Conservation (phyloP, 2,113 vertebrate species). For the Phrynocephalus versicolor region DNA sequence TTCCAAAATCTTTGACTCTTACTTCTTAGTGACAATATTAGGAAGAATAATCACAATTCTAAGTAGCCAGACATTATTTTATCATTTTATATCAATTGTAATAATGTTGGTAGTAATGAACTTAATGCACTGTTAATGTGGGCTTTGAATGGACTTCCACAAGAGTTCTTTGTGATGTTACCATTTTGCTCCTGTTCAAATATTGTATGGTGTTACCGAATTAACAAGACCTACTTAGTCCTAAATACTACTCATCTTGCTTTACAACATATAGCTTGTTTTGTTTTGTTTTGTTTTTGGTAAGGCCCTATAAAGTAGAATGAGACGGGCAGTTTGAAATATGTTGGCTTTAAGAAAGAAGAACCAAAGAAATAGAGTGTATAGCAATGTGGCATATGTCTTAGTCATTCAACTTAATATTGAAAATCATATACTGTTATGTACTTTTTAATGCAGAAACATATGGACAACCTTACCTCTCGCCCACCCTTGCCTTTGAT, state of each 20-base stretch:
- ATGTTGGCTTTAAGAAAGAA: constrained; percentile 6
- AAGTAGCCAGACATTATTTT: constrained; percentile 72
- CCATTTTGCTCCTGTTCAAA: constrained; percentile 74
- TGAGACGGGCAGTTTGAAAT: neutral
- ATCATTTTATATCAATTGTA: constrained; percentile 74
- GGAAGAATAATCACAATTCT: constrained; percentile 53
- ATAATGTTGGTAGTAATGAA: constrained; percentile 74
- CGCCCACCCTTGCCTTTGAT: too few species aligned
- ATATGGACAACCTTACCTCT: too few species aligned
- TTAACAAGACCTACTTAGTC: constrained; percentile 69
- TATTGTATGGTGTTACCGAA: constrained; percentile 72
- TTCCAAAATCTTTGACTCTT: constrained; percentile 38
- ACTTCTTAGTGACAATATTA: constrained; percentile 51
- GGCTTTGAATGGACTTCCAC: constrained; percentile 69
- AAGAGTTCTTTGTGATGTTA: constrained; percentile 72
- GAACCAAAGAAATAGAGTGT: neutral
- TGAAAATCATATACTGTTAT: too few species aligned
- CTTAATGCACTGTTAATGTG: constrained; percentile 67
- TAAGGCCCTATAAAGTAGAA: constrained; percentile 37
- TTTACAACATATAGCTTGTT: constrained; percentile 49
- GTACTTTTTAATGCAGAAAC: too few species aligned
- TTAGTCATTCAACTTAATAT: neutral
- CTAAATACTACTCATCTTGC: constrained; percentile 70
- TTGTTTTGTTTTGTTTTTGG: constrained; percentile 3
- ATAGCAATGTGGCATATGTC: neutral